These are phyloP conservation scores for Theonella swinhoei DNA, from an alignment of 37 sponge, comb jelly and placozoan genomes.

Conservation along the genomic window DNA sequence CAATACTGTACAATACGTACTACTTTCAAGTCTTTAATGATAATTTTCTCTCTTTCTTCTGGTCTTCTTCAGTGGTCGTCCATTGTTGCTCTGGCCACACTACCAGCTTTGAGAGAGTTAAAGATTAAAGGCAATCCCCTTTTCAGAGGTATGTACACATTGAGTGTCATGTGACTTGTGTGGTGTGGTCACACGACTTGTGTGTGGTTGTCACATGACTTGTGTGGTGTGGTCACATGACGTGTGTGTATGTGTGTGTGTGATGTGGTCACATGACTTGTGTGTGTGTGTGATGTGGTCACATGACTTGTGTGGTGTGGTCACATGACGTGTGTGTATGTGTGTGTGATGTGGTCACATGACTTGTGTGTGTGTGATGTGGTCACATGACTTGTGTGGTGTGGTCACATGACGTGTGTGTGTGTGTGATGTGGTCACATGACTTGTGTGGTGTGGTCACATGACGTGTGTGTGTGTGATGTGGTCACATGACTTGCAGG, in stretches of 20 bases:
- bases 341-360: too few species aligned
- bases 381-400: neutral
- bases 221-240: neutral
- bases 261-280: neutral
- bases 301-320: too few species aligned
- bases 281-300: neutral
- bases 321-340: too few species aligned
- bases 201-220: neutral
- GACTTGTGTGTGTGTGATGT: neutral
- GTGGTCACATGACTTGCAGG: constrained; percentile 4
- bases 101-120: constrained; percentile 67
- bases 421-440: neutral
- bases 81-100: constrained; percentile 34
- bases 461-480: too few species aligned
- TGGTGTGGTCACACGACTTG: neutral
- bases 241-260: too few species aligned
- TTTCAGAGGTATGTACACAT: constrained; percentile 31
- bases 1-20: too few species aligned
- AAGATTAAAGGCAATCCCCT: constrained; percentile 75
- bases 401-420: too few species aligned
- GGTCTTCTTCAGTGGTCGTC: constrained; percentile 54
- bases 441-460: neutral
- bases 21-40: too few species aligned
- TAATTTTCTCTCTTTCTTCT: neutral
- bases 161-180: neutral